Percentiles rank a stretch among this genome's conserved stretches.
These are phyloP conservation scores for Anodontia alba DNA, from an alignment of 2,888 invertebrate genomes.

Conservation along the genomic window DNA sequence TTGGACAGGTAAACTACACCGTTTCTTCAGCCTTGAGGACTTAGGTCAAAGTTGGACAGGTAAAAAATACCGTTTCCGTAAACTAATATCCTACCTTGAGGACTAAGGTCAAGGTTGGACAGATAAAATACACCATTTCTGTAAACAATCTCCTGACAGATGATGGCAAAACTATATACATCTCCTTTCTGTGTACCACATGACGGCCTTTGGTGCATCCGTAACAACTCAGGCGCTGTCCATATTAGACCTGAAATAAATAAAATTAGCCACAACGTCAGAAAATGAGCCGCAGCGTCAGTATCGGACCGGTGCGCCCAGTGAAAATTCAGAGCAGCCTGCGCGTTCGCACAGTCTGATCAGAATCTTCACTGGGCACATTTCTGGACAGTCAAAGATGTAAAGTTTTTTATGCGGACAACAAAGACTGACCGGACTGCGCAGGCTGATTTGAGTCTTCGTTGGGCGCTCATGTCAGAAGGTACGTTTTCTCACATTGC, in stretches of 20 bases:
- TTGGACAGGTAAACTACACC: too few relatives aligned
- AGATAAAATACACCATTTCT: constrained; percentile 83
- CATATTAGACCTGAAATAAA: constrained; percentile 67
- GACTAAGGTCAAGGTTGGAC: constrained; percentile 75
- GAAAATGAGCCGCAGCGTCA: too few relatives aligned
- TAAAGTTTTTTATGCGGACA: too few relatives aligned
- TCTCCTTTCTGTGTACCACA: constrained; percentile 82
- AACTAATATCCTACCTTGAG: constrained; percentile 70
- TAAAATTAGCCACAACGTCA: neutral
- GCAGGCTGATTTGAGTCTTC: too few relatives aligned
- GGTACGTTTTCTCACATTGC: too few relatives aligned
- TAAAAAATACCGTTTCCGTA: neutral
- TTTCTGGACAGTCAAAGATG: too few relatives aligned
- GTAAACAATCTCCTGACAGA: constrained; percentile 94
- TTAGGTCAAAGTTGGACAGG: neutral
- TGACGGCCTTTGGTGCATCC: constrained; percentile 85
- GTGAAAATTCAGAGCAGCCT: too few relatives aligned
- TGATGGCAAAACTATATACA: constrained; percentile 96
- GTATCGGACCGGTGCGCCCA: too few relatives aligned
- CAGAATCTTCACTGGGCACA: too few relatives aligned
- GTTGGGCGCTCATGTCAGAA: too few relatives aligned
- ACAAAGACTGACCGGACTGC: too few relatives aligned
- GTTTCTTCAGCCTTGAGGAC: constrained; percentile 66
- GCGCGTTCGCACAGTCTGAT: too few relatives aligned
- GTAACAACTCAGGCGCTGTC: constrained; percentile 81